Base-by-base conservation (phyloP, 2,888 invertebrate genomes). In the Cancer borealis region DNA sequence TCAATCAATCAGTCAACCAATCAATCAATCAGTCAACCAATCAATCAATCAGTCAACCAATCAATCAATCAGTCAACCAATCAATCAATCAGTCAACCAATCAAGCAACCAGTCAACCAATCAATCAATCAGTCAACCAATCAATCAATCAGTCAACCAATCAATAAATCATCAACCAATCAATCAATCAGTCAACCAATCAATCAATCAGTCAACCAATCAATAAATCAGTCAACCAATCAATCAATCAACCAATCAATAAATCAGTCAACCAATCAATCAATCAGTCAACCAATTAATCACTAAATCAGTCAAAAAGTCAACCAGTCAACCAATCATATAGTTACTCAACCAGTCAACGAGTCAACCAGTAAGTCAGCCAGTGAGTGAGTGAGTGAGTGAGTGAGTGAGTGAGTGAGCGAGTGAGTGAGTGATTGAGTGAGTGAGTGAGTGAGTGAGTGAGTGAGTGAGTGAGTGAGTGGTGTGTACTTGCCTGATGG, bases 401-500 rank as follows among this genome's bases (percentile, higher is more conserved):
- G 47, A 90, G 12, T 10, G 46, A 21, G 0, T 21, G 79, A 73
- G 0, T 14, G 14, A 54, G 14, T 12, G 14, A 66, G 21, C 2
- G n/a, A 66, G 21, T 66, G 3, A 66, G n/a, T 66, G 5, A 66
- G 0, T n/a, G 5, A n/a, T 2, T 4, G n/a, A 73, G 6, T 26
- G n/a, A 73, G n/a, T n/a, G n/a, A 73, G 5, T 6, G n/a, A 73
- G n/a, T 73, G 4, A 66, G 17, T 17, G 14, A 66, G n/a, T 73
- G n/a, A 87, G 10, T 47, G 47, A 90, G 12, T 10, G 46, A 21
- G 0, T 21, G 39, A 39, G 39, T 39, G 39, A 2, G 0, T 39
- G 39, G 39, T 39, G 39, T n/a, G 39, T 46, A 66, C 92, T 93
- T 87, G 95, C 95, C 95, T 95, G 95, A 91, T 90, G 92, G 39